Evolutionary conservation across 2,113 vertebrate genomes (phyloP).

Genomic region (Rhegmatorhina hoffmannsi): DNA sequence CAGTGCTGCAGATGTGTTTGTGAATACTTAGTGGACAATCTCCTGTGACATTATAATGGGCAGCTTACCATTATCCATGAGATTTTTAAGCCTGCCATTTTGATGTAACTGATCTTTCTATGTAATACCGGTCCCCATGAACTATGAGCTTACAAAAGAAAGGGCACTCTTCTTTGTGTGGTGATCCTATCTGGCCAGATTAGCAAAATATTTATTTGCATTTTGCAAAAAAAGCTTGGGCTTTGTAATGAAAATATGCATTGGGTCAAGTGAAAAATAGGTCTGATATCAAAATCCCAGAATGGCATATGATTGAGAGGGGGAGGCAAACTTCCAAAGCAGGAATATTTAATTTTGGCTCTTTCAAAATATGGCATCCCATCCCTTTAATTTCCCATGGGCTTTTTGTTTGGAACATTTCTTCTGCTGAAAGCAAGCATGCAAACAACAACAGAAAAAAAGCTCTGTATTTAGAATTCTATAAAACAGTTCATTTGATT

Average conservation of each 20-base stretch:
- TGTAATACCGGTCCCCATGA: not conserved
- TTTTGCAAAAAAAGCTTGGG: not conserved
- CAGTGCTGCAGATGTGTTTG: conserved; percentile 24
- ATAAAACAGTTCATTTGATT: conserved; percentile 15
- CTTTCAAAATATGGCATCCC: conserved; percentile 5
- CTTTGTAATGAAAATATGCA: not conserved
- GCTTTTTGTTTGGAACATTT: conserved; percentile 18
- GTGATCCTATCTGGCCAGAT: not conserved
- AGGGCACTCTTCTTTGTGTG: not conserved
- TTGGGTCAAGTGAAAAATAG: not conserved
- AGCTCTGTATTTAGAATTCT: not conserved
- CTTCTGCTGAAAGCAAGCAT: not conserved
- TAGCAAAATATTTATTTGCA: not conserved
- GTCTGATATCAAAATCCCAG: not conserved
- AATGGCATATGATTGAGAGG: not conserved
- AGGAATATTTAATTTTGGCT: conserved; percentile 29
- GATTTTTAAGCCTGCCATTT: conserved; percentile 20
- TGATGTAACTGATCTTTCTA: not conserved
- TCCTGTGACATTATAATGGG: not conserved
- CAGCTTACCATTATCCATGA: not conserved
- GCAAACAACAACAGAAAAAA: not conserved
- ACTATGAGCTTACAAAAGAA: not conserved
- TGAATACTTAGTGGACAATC: conserved; percentile 10
- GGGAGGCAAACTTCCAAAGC: conserved; percentile 10
- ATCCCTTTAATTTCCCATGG: conserved; percentile 15